These are phyloP conservation scores for Arge pagana DNA, from an alignment of 2,888 invertebrate species.

Conservation along the genomic window DNA sequence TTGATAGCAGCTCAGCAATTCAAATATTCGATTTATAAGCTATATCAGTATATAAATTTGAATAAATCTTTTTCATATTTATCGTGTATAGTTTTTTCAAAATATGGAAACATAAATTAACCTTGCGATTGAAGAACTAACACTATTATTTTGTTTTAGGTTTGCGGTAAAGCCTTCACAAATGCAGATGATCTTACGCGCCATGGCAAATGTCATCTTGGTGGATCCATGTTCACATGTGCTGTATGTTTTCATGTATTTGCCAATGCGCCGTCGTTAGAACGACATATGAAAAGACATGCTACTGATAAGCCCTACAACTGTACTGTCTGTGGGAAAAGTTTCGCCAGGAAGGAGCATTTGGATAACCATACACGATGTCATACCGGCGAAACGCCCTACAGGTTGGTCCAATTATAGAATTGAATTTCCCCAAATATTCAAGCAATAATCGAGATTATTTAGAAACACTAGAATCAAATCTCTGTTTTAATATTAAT, in stretches of 20 bases:
- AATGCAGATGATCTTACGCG: conserved; percentile 79
- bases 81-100: no score
- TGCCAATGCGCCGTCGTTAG: conserved; percentile 69
- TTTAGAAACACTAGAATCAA: neutral
- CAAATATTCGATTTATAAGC: neutral
- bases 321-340: conserved; percentile 84
- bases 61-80: neutral
- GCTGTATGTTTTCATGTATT: conserved; percentile 76
- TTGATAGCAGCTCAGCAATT: neutral
- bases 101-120: no score
- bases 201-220: conserved; percentile 84
- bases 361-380: conserved; percentile 83
- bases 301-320: conserved; percentile 84
- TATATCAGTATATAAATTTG: neutral
- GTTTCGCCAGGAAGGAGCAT: conserved; percentile 85
- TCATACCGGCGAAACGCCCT: conserved; percentile 84
- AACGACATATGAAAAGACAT: conserved; percentile 80
- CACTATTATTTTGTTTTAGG: conserved; percentile 60
- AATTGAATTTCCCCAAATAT: conserved; percentile 14
- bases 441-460: neutral
- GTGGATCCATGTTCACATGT: conserved; percentile 76
- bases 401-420: conserved; percentile 58
- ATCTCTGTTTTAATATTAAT: no score
- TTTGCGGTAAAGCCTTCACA: conserved; percentile 83
- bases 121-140: neutral